Evolutionary conservation across 2,888 invertebrate species (phyloP), one percentile per base, ranked within the genome.

Genomic region (Dichetophora obliterata): DNA sequence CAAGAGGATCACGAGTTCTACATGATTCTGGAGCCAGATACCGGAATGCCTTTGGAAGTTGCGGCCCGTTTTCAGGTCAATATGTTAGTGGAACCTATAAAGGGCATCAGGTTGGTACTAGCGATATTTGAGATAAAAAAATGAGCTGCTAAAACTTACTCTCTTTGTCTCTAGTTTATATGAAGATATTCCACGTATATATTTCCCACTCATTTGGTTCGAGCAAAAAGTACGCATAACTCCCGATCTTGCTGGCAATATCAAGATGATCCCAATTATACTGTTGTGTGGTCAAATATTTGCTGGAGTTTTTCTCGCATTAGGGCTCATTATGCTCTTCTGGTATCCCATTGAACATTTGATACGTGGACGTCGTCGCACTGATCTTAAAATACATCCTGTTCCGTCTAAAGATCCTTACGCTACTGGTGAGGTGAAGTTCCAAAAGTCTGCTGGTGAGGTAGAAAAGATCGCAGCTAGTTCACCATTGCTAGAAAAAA

Each of bases 131-230:
- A 61, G 22, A 27, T 27, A 22, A 34, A 31, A 31, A 31, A 31
- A 31, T 4, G 5, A 31, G 3, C 31, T 22, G 24, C 6, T 37
- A 34, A 31, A 24, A 22, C 22, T 9, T 37, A 43, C n/a, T 22
- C 24, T 16, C 1, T 22, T 24, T 68, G 3, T 4, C 3, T 69
- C 22, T 90, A 95, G 94, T 0, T 85, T 94, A 61, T 94, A 92
- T 86, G 90, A 91, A 81, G 88, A 93, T 27, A 92, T 94, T 0
- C 95, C 94, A 0, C 91, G 89, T 73, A 91, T 94, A 81, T 92
- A 92, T 85, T 92, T 95, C 82, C 96, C 96, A 0, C 91, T 95
- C 75, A 91, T 96, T 77, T 96, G 95, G 95, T 94, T 96, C 82
- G 93, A 94, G 83, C 93, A 95, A 85, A 91, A 90, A 76, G 94